A percentile compares a stretch with the other conserved stretches of the same genome.
Evolutionary conservation across 2,797 vertebrate species (phyloP).

Genomic region (Danio jaintianensis): DNA sequence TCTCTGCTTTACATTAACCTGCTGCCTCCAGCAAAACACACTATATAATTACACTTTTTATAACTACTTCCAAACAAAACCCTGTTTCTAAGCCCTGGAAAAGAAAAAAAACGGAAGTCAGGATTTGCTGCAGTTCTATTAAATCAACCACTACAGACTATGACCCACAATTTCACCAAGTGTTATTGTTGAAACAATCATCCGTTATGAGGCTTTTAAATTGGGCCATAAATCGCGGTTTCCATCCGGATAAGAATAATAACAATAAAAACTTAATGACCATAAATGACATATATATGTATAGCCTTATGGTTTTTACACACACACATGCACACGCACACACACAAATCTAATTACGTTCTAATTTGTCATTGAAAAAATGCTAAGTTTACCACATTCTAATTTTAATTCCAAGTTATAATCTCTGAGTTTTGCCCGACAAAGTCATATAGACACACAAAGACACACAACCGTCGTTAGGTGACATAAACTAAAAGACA

Average conservation of each 20-base stretch:
- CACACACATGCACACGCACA: no score
- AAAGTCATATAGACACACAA: background rate
- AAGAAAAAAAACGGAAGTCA: background rate
- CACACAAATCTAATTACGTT: no score
- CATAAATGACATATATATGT: background rate
- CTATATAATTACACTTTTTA: conserved; percentile 46
- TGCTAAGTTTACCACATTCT: no score
- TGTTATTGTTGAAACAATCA: conserved; percentile 23
- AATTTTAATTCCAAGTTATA: no score
- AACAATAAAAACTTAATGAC: conserved; percentile 1
- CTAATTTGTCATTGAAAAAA: no score
- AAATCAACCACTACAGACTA: conserved; percentile 8
- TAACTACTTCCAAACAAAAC: conserved; percentile 12
- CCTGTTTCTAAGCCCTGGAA: background rate
- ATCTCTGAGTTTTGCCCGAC: background rate
- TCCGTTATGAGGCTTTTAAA: conserved; percentile 8
- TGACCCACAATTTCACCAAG: background rate
- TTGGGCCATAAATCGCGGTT: conserved; percentile 10
- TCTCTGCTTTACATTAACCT: conserved; percentile 50
- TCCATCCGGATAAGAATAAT: background rate
- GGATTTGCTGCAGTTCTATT: conserved; percentile 16
- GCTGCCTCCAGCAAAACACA: conserved; percentile 35
- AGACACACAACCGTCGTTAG: conserved; percentile 1
- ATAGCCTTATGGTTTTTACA: no score
- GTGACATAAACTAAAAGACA: conserved; percentile 1